Evolutionary conservation across 2,797 vertebrate genomes (phyloP).

Genomic region (Nannoperca australis): DNA sequence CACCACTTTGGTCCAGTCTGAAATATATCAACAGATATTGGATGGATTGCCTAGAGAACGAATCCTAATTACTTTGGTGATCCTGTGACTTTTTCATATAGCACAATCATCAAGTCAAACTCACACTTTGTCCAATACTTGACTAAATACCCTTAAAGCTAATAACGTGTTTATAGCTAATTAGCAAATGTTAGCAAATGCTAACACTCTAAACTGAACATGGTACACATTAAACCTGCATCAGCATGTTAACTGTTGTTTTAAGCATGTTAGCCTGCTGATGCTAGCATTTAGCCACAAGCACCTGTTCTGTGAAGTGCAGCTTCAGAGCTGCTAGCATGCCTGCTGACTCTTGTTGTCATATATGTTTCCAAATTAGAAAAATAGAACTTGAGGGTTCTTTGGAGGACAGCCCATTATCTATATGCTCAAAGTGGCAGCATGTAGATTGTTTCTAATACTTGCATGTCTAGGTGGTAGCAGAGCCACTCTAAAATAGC

Average conservation of each 20-base stretch:
- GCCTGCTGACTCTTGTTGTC: not conserved
- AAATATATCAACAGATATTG: not conserved
- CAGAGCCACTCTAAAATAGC: constrained; percentile 50
- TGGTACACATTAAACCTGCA: not conserved
- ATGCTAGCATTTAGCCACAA: not conserved
- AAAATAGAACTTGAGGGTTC: not conserved
- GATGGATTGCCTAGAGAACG: not conserved
- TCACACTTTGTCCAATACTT: not conserved
- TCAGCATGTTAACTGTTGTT: not conserved
- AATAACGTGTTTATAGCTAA: not conserved
- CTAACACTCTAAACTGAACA: not conserved
- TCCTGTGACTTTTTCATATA: not conserved
- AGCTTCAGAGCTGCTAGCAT: too few species aligned
- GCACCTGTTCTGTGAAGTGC: not conserved
- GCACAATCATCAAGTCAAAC: not conserved
- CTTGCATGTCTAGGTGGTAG: constrained; percentile 20
- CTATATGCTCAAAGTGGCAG: constrained; percentile 17
- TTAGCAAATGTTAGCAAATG: not conserved
- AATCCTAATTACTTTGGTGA: not conserved
- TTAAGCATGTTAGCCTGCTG: not conserved
- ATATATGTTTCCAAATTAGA: not conserved
- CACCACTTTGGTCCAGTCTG: not conserved
- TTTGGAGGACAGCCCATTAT: not conserved
- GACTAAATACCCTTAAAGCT: not conserved
- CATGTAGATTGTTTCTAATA: constrained; percentile 50